Percentiles rank a stretch among this genome's conserved stretches.
These are phyloP conservation scores for Perognathus longimembris DNA, from an alignment of 2,113 vertebrate species.

Conservation along the genomic window DNA sequence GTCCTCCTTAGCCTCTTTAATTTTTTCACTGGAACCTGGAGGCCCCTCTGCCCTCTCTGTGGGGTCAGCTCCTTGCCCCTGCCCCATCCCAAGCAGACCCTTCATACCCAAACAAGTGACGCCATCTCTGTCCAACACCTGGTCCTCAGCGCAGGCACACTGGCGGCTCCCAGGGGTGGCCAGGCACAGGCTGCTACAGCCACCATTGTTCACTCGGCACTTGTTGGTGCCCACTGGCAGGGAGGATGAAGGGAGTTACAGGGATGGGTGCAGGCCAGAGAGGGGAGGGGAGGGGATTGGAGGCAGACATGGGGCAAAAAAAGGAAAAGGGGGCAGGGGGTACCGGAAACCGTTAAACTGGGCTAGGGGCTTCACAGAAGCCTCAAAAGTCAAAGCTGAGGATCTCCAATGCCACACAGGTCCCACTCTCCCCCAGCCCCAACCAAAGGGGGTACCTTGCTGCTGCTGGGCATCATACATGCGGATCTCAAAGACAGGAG, in stretches of 20 bases:
- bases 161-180: conserved; percentile 92
- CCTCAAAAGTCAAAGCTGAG: not conserved
- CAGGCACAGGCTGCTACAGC: conserved; percentile 97
- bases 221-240: conserved; percentile 91
- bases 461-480: conserved; percentile 98
- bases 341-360: not conserved
- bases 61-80: not conserved
- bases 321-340: not conserved
- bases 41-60: not conserved
- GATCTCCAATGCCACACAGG: not conserved
- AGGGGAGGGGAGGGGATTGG: not conserved
- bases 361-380: not conserved
- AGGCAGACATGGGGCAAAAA: not conserved
- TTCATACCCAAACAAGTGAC: conserved; percentile 94
- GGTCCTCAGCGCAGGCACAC: conserved; percentile 96
- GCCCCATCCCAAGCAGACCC: not conserved
- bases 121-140: conserved; percentile 90
- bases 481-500: conserved; percentile 97
- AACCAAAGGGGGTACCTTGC: conserved; percentile 88
- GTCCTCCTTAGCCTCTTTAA: not conserved
- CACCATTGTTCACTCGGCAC: conserved; percentile 94
- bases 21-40: not conserved
- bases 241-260: not conserved
- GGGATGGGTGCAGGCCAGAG: not conserved
- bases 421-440: not conserved